phyloP scores from a whole-genome alignment of 2,888 invertebrate species.

The Drepanosiphum platanoidis region DNA sequence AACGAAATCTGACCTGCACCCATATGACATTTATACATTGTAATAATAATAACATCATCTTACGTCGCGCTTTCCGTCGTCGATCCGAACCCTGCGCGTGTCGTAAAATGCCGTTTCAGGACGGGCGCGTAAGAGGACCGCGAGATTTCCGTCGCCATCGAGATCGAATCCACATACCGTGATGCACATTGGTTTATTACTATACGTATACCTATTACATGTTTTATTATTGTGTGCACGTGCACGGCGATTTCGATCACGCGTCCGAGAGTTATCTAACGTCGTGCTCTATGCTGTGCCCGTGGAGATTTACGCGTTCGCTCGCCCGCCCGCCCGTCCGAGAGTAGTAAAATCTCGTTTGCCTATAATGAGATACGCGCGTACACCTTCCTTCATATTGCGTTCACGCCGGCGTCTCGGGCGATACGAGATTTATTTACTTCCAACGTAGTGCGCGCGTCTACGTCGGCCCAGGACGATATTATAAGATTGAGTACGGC shows the following conservation, averaged over 20 bases:
- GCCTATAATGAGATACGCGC: conserved; percentile 31
- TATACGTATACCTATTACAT: background rate
- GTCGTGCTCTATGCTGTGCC: background rate
- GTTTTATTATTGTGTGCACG: too few relatives aligned
- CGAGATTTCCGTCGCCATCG: background rate
- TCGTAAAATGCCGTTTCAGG: too few relatives aligned
- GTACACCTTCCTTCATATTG: background rate
- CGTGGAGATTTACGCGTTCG: background rate
- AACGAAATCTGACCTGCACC: conserved; percentile 12
- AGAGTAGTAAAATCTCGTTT: conserved; percentile 6
- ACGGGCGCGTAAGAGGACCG: too few relatives aligned
- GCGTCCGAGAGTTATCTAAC: background rate
- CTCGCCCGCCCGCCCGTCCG: background rate
- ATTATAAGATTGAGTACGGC: background rate
- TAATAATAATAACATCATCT: background rate
- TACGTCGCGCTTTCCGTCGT: too few relatives aligned
- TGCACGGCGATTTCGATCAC: conserved; percentile 10
- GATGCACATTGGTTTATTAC: background rate
- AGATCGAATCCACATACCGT: background rate
- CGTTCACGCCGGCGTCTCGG: background rate
- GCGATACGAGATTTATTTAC: background rate
- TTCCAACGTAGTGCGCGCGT: background rate
- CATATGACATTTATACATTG: background rate
- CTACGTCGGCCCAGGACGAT: too few relatives aligned
- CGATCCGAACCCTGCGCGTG: background rate